Evolutionary conservation across 53 echinoderm and acorn worm species (phyloP).

Genomic region (Echinarachnius parma): DNA sequence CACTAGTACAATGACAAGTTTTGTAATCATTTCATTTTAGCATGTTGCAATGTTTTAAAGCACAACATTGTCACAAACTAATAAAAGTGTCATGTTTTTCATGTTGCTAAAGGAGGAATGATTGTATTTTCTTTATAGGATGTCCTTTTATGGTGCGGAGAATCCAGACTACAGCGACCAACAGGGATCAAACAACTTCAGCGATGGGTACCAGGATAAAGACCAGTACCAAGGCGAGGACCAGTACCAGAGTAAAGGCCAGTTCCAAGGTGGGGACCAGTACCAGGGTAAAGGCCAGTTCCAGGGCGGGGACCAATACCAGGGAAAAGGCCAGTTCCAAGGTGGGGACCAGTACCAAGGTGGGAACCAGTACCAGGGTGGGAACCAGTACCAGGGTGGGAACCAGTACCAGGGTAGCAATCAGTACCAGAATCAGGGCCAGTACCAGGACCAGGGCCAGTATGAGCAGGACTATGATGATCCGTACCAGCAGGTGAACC

Average conservation of each 20-base stretch:
- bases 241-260: not conserved
- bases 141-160: conserved; percentile 43
- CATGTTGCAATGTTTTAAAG: not conserved
- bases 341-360: conserved; percentile 9
- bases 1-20: too few relatives aligned
- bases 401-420: not conserved
- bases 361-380: conserved; percentile 7
- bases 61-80: not conserved
- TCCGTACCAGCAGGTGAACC: conserved; percentile 23
- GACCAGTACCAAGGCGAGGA: conserved; percentile 14
- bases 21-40: too few relatives aligned
- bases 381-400: conserved; percentile 11
- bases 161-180: conserved; percentile 17
- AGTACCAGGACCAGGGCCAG: conserved; percentile 3
- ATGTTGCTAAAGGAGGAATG: not conserved
- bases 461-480: not conserved
- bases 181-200: not conserved
- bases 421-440: not conserved
- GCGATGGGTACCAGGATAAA: not conserved
- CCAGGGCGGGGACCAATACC: too few relatives aligned
- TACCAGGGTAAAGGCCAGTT: too few relatives aligned
- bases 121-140: not conserved
- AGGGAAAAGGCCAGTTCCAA: too few relatives aligned
- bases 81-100: too few relatives aligned
- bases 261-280: too few relatives aligned